phyloP scores from a whole-genome alignment of 2,797 vertebrate species.

The Danio kyathit region DNA sequence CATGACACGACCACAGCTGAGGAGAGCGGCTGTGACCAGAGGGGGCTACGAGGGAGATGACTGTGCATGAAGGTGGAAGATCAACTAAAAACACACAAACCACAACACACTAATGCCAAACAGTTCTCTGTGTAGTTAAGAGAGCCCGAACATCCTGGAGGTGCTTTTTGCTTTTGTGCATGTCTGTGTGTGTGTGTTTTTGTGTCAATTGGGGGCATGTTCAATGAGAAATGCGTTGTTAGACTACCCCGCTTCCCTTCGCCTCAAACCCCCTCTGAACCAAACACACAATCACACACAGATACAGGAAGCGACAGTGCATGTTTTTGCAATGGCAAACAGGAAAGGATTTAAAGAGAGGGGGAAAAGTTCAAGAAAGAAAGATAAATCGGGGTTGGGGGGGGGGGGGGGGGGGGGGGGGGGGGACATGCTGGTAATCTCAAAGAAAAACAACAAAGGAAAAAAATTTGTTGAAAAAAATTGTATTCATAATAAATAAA shows the following conservation, averaged over 20 bases:
- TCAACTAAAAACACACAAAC: neutral
- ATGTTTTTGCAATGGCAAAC: constrained; percentile 76
- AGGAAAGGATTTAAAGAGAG: constrained; percentile 76
- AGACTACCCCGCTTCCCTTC: constrained; percentile 47
- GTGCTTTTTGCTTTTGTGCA: neutral
- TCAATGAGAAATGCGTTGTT: constrained; percentile 43
- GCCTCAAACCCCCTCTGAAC: constrained; percentile 36
- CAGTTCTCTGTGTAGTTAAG: neutral
- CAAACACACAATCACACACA: constrained; percentile 53
- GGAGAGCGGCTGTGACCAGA: neutral
- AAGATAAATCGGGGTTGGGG: neutral
- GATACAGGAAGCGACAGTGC: constrained; percentile 79
- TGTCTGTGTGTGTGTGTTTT: constrained; percentile 11
- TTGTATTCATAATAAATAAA: neutral
- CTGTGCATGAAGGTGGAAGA: neutral
- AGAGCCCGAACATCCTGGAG: constrained; percentile 8
- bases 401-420: too few species aligned
- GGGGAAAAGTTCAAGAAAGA: constrained; percentile 29
- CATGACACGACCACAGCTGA: neutral
- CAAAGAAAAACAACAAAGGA: constrained; percentile 4
- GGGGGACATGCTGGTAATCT: constrained; percentile 25
- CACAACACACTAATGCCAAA: neutral
- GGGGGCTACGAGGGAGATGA: neutral
- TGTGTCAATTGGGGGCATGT: constrained; percentile 50
- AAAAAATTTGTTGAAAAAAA: too few species aligned